Conservation (phyloP, 2,888 invertebrate genomes). For the Andrena chrysosceles region DNA sequence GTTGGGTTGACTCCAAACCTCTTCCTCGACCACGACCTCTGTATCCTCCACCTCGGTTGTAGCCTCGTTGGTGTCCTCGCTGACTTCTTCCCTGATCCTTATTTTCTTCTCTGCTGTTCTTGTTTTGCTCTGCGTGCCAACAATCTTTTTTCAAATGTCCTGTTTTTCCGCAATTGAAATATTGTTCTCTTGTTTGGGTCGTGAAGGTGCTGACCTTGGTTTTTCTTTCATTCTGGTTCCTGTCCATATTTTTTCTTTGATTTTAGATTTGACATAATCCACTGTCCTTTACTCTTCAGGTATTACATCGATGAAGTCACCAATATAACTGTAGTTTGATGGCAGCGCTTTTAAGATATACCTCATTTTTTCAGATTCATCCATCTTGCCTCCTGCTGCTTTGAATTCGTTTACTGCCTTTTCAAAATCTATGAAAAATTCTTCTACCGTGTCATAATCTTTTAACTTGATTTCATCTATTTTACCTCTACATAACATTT, state of each 20-base stretch:
- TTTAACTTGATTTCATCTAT: conserved; percentile 57
- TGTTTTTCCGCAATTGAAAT: not conserved
- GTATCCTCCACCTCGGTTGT: not conserved
- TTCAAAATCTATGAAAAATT: conserved; percentile 69
- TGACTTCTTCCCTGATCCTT: not conserved
- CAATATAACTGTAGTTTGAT: conserved; percentile 67
- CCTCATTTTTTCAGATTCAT: conserved; percentile 68
- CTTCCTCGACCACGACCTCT: not conserved
- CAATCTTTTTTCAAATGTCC: not conserved
- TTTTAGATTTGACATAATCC: conserved; percentile 70
- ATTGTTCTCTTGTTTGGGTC: not conserved
- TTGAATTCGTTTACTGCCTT: conserved; percentile 67
- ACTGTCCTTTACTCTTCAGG: conserved; percentile 66
- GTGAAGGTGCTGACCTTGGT: not conserved
- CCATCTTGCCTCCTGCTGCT: conserved; percentile 60
- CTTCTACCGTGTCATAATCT: conserved; percentile 47
- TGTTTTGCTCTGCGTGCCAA: not conserved
- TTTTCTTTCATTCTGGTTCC: conserved; percentile 2
- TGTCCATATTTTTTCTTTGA: conserved; percentile 45
- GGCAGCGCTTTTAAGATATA: conserved; percentile 72
- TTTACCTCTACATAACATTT: conserved; percentile 51
- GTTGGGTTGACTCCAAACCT: not conserved
- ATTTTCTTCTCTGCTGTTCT: no score
- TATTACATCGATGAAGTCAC: conserved; percentile 70
- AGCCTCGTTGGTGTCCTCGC: not conserved